Evolutionary conservation across 1,140 invertebrate species (phyloP).

Genomic region (Triops longicaudatus): DNA sequence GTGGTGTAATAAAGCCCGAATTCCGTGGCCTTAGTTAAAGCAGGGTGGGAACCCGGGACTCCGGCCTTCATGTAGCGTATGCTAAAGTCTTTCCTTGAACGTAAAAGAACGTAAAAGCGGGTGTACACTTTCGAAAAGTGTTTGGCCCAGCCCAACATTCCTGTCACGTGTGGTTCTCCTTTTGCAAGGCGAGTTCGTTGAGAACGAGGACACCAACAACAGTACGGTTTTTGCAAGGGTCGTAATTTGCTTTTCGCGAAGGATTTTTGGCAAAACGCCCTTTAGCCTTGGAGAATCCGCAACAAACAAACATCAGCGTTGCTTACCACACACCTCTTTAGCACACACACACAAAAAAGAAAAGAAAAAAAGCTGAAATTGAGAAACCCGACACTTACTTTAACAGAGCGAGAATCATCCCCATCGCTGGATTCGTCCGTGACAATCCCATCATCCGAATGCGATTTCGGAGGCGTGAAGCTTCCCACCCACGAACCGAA

Average conservation of each 20-base stretch:
- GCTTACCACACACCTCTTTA: neutral
- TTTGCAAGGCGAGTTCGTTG: neutral
- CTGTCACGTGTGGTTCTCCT: neutral
- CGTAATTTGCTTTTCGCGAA: constrained; percentile 1
- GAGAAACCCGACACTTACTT: constrained; percentile 3
- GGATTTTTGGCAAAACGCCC: neutral
- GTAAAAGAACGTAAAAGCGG: neutral
- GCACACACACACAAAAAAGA: no score
- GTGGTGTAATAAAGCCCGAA: neutral
- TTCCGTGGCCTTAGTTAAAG: neutral
- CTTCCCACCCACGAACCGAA: constrained; percentile 16
- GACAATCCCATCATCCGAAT: constrained; percentile 24
- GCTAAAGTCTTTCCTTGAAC: neutral
- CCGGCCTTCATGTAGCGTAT: neutral
- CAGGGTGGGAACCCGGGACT: neutral
- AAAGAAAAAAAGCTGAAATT: neutral
- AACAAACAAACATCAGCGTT: neutral
- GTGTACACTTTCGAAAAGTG: neutral
- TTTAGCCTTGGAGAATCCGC: neutral
- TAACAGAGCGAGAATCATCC: constrained; percentile 13
- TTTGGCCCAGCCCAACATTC: neutral
- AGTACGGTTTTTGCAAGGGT: neutral
- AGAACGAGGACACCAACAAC: constrained; percentile 1
- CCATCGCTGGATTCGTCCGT: constrained; percentile 28
- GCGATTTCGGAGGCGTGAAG: constrained; percentile 18